Evolutionary conservation across 2,888 invertebrate genomes (phyloP).

Genomic region (Limnephilus auricula): DNA sequence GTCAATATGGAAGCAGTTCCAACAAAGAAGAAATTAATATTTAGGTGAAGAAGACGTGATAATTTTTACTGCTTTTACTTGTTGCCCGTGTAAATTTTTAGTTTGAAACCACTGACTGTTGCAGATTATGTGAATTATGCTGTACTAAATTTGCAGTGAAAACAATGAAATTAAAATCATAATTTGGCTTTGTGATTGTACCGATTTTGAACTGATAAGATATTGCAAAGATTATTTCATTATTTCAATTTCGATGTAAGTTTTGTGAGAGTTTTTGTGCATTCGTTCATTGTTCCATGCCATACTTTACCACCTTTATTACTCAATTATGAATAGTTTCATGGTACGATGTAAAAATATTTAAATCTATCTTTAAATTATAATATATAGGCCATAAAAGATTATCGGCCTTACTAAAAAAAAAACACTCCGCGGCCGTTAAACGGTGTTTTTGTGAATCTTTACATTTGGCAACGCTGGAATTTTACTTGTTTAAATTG

Average conservation of each 20-base stretch:
- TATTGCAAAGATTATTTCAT: background rate
- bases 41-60: no score
- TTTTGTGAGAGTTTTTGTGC: background rate
- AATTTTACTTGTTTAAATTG: no score
- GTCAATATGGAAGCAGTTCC: background rate
- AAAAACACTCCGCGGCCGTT: no score
- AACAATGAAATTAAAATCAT: conserved; percentile 29
- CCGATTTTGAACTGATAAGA: background rate
- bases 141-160: conserved; percentile 6
- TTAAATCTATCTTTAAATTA: no score
- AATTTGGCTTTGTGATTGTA: background rate
- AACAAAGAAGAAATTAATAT: background rate
- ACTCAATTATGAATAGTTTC: no score
- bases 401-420: no score
- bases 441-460: no score
- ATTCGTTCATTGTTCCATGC: no score
- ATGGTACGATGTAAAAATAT: no score
- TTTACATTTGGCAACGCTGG: no score
- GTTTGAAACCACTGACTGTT: background rate
- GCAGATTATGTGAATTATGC: background rate
- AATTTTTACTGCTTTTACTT: background rate
- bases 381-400: no score
- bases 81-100: background rate
- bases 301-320: no score
- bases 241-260: background rate